phyloP scores from a whole-genome alignment of 1,140 invertebrate species.

The Diabrotica undecimpunctata region DNA sequence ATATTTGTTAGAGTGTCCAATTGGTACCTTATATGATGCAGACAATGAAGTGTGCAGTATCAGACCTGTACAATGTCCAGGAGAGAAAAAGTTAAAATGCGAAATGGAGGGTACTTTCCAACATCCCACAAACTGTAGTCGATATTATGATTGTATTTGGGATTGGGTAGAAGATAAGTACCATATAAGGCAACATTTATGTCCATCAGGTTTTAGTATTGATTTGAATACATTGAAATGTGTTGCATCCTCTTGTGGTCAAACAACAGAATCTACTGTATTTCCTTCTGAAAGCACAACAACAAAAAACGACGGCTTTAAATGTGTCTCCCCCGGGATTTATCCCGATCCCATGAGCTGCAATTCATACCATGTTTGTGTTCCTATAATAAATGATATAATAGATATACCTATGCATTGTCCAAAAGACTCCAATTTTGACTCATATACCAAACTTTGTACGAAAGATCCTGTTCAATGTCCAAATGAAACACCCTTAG shows the following conservation, averaged over 20 bases:
- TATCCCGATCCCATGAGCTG: background rate
- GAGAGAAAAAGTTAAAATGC: constrained; percentile 29
- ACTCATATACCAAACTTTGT: constrained; percentile 30
- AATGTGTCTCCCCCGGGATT: background rate
- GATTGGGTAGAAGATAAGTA: constrained; percentile 26
- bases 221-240: constrained; percentile 19
- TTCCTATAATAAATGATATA: background rate
- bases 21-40: constrained; percentile 31
- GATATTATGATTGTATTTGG: constrained; percentile 38
- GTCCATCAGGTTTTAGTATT: constrained; percentile 25
- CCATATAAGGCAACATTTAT: constrained; percentile 32
- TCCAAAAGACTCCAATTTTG: constrained; percentile 30
- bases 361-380: background rate
- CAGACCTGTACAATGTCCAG: constrained; percentile 38
- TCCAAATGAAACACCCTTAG: constrained; percentile 29
- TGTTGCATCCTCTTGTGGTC: constrained; percentile 7
- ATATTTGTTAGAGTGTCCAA: constrained; percentile 27
- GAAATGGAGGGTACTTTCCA: constrained; percentile 26
- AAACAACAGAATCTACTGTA: background rate
- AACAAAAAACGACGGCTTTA: background rate
- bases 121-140: constrained; percentile 37
- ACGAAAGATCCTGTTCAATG: constrained; percentile 39
- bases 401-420: constrained; percentile 25
- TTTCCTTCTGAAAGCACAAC: background rate
- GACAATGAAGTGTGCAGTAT: constrained; percentile 32